Base-by-base conservation (phyloP, 2,888 invertebrate genomes). In the Eledona agricola region DNA sequence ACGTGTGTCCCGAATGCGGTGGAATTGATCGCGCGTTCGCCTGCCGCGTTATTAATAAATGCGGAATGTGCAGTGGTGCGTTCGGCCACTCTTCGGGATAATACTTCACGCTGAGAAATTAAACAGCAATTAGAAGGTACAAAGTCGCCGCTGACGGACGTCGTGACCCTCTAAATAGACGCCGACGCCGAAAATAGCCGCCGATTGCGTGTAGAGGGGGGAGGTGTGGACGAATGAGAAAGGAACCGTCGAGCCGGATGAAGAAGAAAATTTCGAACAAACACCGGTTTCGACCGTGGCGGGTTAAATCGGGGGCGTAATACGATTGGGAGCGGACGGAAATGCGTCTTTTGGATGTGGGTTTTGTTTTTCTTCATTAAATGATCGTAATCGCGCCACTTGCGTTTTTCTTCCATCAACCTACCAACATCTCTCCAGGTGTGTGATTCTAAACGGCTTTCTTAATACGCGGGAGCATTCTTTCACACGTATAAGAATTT, bases 111-210 rank as follows among this genome's bases (percentile, higher is more conserved):
- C 60, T 57, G 59, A 63, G 58, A 65, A 63, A 64, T 66, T 64
- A 63, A 62, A 60, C 62, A 60, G 63, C 59, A 66, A 66, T 66
- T 64, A 66, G n/a, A n/a, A n/a, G 61, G 56, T 55, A 55, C 57
- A 64, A 64, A 66, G 64, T 62, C 59, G 65, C 63, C 65, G 65
- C 60, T 62, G 40, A 15, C 42, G 55, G 53, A 49, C 51, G 56
- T 55, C 62, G 54, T 59, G 59, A 58, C 61, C 59, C 61, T 61
- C 55, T 58, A 63, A 63, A 61, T 63, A 61, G 61, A 60, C 55
- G 37, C 45, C 28, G 42, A 37, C 45, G 45, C 43, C 45, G 23
- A 38, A 51, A 51, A 51, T 51, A 51, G 45, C 35, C 38, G 12
- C 38, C 22, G 51, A 45, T 51, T 45, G 45, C 51, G 51, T 51